Conservation (phyloP, 2,113 vertebrate species). For the Xenotilapia longispinis region DNA sequence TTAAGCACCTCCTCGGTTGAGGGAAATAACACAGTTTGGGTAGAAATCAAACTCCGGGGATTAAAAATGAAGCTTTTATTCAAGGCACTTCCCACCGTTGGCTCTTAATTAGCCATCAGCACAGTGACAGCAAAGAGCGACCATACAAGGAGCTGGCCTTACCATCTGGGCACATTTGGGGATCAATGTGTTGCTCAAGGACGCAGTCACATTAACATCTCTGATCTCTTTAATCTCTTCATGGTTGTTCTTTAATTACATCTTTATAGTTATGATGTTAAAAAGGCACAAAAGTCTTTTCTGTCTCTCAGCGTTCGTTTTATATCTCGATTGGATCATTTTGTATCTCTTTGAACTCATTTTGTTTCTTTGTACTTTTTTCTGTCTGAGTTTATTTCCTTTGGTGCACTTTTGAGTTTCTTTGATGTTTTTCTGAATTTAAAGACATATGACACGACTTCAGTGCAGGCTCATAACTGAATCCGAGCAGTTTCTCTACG, state of each 20-base stretch:
- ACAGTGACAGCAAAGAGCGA: background rate
- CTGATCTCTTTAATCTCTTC: background rate
- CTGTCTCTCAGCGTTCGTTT: background rate
- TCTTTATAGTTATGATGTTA: background rate
- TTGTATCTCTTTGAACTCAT: background rate
- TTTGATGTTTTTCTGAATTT: background rate
- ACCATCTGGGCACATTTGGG: background rate
- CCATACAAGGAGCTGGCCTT: background rate
- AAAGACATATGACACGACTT: background rate
- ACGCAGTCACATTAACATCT: background rate
- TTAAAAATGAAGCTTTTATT: background rate
- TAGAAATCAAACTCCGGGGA: background rate
- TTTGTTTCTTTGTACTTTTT: background rate
- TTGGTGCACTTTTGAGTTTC: background rate
- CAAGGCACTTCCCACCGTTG: background rate
- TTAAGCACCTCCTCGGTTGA: background rate
- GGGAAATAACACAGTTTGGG: background rate
- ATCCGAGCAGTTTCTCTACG: background rate
- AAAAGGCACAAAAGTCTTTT: background rate
- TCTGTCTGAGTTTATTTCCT: background rate
- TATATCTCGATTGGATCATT: background rate
- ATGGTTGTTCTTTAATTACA: background rate
- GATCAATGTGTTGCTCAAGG: background rate
- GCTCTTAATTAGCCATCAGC: background rate
- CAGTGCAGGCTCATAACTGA: background rate